These are phyloP conservation scores for Sphaerophoria taeniata DNA, from an alignment of 2,888 invertebrate genomes.

Conservation along the genomic window DNA sequence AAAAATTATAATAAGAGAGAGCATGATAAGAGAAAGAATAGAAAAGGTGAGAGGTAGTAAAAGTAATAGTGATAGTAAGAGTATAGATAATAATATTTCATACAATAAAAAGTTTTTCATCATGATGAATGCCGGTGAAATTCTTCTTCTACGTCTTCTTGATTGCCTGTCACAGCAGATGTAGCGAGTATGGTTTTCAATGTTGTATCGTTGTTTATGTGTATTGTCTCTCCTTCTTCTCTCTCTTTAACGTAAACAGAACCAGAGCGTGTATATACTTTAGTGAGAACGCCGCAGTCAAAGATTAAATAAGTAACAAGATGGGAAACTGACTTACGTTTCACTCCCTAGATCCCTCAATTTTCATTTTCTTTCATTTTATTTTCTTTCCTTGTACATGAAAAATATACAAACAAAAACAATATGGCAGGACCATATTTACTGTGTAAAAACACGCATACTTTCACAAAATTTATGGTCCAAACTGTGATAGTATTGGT, in stretches of 20 bases:
- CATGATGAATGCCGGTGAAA: constrained; percentile 1
- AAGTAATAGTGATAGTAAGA: background rate
- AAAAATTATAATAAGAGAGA: background rate
- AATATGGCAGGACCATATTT: too few species aligned
- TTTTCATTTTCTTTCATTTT: too few species aligned
- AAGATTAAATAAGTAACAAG: too few species aligned
- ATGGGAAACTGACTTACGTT: too few species aligned
- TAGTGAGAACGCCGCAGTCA: background rate
- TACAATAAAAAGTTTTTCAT: constrained; percentile 16
- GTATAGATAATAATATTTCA: background rate
- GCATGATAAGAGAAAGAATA: background rate
- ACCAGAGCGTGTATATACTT: constrained; percentile 5
- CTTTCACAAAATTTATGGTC: too few species aligned
- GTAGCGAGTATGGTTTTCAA: constrained; percentile 3
- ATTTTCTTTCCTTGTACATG: too few species aligned
- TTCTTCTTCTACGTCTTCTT: background rate
- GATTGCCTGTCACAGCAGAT: constrained; percentile 10
- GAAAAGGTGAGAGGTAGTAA: background rate
- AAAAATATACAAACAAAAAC: too few species aligned
- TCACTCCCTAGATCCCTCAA: too few species aligned
- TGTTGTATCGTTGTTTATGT: constrained; percentile 1
- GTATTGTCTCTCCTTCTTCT: constrained; percentile 1
- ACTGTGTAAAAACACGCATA: too few species aligned
- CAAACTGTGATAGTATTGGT: too few species aligned
- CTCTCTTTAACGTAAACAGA: constrained; percentile 17